Evolutionary conservation across 2,888 invertebrate species (phyloP), one percentile per base, ranked within the genome.

Genomic region (Antheraea yamamai): DNA sequence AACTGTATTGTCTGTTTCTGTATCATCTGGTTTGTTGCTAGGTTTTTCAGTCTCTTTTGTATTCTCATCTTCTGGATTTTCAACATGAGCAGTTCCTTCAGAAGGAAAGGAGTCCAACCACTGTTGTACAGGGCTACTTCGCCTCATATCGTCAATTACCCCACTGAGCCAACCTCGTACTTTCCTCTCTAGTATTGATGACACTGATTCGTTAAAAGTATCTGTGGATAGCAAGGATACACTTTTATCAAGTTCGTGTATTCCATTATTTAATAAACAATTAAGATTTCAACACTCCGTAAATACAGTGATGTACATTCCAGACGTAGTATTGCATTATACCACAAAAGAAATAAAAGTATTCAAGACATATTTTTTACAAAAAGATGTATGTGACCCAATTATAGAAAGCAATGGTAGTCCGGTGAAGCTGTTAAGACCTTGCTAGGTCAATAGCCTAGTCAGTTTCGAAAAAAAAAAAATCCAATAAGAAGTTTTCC

Each of bases 51-150:
- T 88, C 35, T 84, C 81, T 47, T 80, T 79, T 58, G 84, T 84
- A 30, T 81, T 81, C 66, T 85, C 83, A 73, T 85, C 84, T 76
- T 79, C 81, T 23, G 76, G 75, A 55, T 81, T 82, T 14, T 84
- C 82, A 66, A 80, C 51, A 47, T 85, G 83, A 10, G 81, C 75
- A 26, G 82, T 80, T 61, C 85, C 75, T 1, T 92, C 92, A 77
- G 88, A 89, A 52, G 97, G 96, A 79, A 97, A 89, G 12, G 97
- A 96, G 84, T 97, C 97, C 79, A 97, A 95, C 97, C 97, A 97
- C 92, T 97, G 96, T 80, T 97, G 97, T 74, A 97, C 96, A 73
- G 96, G 96, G 79, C 96, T 96, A 85, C 96, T 96, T 76, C 96
- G 96, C 82, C 96, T 90, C 96, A 96, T 96, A 83, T 96, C 96